phyloP scores from a whole-genome alignment of 2,888 invertebrate species.

The Conus canariensis region DNA sequence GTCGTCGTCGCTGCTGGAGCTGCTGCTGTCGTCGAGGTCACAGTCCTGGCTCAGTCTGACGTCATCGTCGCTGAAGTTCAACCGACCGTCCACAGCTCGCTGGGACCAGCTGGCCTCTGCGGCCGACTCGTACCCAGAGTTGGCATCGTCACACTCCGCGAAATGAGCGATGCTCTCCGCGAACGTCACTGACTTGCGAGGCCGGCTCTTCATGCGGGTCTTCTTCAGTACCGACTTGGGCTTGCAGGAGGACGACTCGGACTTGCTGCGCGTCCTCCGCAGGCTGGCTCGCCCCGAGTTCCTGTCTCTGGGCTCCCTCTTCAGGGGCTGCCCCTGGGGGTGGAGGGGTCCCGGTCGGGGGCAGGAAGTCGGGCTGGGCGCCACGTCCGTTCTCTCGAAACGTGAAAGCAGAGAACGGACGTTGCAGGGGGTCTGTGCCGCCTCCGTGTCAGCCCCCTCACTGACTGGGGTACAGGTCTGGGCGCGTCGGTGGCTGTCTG shows the following conservation, averaged over 20 bases:
- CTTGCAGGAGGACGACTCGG: conserved; percentile 65
- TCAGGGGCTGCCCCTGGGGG: neutral
- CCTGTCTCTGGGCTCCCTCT: conserved; percentile 16
- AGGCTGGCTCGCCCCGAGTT: conserved; percentile 7
- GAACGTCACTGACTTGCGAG: conserved; percentile 91
- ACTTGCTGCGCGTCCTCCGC: conserved; percentile 66
- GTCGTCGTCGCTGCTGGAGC: conserved; percentile 62
- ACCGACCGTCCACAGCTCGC: conserved; percentile 30
- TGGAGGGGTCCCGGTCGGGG: neutral
- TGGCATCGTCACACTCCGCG: conserved; percentile 93
- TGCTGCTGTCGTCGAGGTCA: conserved; percentile 58
- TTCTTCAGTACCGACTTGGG: conserved; percentile 72
- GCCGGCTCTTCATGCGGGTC: conserved; percentile 57
- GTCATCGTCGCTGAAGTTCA: conserved; percentile 63
- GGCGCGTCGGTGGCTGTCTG: conserved; percentile 12
- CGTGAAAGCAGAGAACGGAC: conserved; percentile 68
- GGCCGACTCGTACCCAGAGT: conserved; percentile 79
- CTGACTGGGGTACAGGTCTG: no score
- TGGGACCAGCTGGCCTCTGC: conserved; percentile 46
- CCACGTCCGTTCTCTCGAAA: conserved; percentile 59
- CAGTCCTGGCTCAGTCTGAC: conserved; percentile 51
- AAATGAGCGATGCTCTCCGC: conserved; percentile 96
- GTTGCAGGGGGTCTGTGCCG: conserved; percentile 48
- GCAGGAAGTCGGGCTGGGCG: conserved; percentile 13
- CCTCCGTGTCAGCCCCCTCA: neutral